Evolutionary conservation across 2,113 vertebrate species (phyloP).

Genomic region (Podarcis raffonei): DNA sequence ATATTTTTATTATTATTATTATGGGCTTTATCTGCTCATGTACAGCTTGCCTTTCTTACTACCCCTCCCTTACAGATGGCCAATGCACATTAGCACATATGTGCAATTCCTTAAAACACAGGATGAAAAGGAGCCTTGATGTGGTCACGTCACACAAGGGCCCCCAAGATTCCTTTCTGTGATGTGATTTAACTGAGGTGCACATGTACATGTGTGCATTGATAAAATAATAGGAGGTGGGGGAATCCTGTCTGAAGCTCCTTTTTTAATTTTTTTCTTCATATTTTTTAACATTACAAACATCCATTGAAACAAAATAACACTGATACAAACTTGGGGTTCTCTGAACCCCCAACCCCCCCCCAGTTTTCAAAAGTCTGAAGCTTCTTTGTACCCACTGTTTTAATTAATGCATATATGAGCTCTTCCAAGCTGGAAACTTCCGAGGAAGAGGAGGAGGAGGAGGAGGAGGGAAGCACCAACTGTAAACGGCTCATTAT

Average conservation of each 20-base stretch:
- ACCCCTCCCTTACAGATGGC: neutral
- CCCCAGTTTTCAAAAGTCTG: neutral
- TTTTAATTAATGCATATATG: neutral
- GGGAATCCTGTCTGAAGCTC: neutral
- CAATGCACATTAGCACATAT: neutral
- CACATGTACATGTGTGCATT: neutral
- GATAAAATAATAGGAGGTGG: neutral
- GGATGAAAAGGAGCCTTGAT: neutral
- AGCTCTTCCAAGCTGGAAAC: neutral
- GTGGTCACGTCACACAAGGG: neutral
- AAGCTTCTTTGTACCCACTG: neutral
- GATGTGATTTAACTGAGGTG: neutral
- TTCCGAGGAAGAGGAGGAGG: no score
- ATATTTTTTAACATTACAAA: no score
- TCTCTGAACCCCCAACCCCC: no score
- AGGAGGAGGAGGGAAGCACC: accelerated
- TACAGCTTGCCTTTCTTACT: neutral
- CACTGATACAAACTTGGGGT: no score
- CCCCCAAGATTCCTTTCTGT: neutral
- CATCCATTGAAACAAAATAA: no score
- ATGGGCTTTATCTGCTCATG: neutral
- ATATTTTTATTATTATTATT: neutral
- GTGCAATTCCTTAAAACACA: neutral
- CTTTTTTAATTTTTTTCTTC: no score
- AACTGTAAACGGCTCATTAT: neutral